These are phyloP conservation scores for Prietella phreatophila DNA, from an alignment of 2,113 vertebrate species.

Conservation along the genomic window DNA sequence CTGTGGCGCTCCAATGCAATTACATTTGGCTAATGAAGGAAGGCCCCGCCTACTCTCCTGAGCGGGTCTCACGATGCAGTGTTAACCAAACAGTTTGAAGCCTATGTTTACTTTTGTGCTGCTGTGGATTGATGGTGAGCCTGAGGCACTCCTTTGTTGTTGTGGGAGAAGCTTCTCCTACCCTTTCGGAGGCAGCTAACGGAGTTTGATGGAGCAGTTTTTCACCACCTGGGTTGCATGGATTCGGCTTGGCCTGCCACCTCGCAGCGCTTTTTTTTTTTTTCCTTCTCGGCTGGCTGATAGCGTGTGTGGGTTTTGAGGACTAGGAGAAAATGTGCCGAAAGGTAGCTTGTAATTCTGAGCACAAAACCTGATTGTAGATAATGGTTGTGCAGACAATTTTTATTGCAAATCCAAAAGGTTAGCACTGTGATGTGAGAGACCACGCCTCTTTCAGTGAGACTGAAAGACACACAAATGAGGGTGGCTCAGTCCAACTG, in stretches of 20 bases:
- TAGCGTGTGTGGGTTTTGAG: neutral
- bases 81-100: constrained; percentile 63
- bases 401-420: neutral
- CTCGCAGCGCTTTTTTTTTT: neutral
- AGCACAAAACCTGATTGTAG: neutral
- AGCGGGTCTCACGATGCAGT: constrained; percentile 37
- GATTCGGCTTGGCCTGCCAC: neutral
- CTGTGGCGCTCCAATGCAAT: constrained; percentile 69
- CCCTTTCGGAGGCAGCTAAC: constrained; percentile 63
- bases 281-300: neutral
- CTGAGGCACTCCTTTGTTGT: constrained; percentile 62
- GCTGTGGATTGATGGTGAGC: constrained; percentile 67
- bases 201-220: constrained; percentile 72
- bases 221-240: constrained; percentile 9
- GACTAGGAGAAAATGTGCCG: neutral
- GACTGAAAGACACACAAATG: neutral
- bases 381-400: neutral
- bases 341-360: neutral
- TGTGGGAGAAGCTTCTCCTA: constrained; percentile 60
- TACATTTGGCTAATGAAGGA: constrained; percentile 71
- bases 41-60: constrained; percentile 56
- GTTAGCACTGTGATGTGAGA: neutral
- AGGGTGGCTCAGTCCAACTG: neutral
- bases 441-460: neutral
- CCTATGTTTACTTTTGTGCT: constrained; percentile 68